These are phyloP conservation scores for Anguilla pacifica DNA, from an alignment of 2,797 vertebrate species.

Conservation along the genomic window DNA sequence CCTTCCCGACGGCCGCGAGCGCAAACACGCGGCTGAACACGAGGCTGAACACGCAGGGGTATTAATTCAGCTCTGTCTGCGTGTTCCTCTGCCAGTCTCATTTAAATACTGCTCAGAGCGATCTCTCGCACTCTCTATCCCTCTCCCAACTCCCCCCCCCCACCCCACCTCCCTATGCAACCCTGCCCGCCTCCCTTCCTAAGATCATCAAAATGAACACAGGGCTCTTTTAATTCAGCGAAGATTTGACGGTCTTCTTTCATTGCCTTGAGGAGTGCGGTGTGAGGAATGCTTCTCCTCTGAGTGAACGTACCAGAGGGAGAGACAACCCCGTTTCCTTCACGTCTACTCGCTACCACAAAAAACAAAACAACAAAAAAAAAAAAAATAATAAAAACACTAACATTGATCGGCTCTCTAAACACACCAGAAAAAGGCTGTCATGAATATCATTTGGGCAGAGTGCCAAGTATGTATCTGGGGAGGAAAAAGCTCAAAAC, in stretches of 20 bases:
- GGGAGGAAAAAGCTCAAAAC: neutral
- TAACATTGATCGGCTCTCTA: neutral
- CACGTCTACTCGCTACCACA: neutral
- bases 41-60: conserved; percentile 49
- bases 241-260: neutral
- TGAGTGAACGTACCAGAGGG: neutral
- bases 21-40: conserved; percentile 46
- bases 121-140: conserved; percentile 48
- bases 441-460: neutral
- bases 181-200: neutral
- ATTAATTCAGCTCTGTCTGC: conserved; percentile 63
- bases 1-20: conserved; percentile 43
- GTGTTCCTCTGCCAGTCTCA: conserved; percentile 60
- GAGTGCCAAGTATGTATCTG: neutral
- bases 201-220: conserved; percentile 16
- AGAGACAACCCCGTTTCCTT: neutral
- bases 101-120: conserved; percentile 69
- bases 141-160: conserved; percentile 39
- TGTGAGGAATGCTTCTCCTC: neutral
- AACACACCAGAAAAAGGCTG: neutral
- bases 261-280: neutral
- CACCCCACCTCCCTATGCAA: conserved; percentile 9
- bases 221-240: neutral
- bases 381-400: neutral
- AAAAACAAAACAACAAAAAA: neutral